Evolutionary conservation across 64 coral and sea anemone genomes (phyloP).

Genomic region (Pocillopora verrucosa): DNA sequence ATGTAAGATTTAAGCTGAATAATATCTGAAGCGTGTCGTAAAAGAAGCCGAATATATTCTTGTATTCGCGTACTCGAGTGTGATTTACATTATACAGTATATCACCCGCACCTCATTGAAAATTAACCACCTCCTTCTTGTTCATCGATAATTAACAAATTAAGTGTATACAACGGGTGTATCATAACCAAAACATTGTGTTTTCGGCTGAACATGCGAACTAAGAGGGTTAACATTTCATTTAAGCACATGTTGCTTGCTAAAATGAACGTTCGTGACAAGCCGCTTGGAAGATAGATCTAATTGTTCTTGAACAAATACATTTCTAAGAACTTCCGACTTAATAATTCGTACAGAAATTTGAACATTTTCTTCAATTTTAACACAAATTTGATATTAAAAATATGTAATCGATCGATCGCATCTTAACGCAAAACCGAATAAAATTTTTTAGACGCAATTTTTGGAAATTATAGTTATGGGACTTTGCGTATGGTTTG

Average conservation of each 20-base stretch:
- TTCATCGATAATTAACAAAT: background rate
- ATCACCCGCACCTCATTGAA: conserved; percentile 7
- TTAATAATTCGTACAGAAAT: conserved; percentile 11
- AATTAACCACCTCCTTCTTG: background rate
- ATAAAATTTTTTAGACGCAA: background rate
- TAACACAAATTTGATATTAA: background rate
- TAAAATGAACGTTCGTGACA: background rate
- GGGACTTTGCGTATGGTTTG: background rate
- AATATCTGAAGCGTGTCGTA: too few species aligned
- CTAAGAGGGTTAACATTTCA: background rate
- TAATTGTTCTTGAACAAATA: conserved; percentile 39
- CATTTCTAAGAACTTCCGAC: conserved; percentile 25
- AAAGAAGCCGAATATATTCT: background rate
- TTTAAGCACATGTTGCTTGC: background rate
- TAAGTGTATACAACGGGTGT: background rate
- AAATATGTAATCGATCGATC: conserved; percentile 4
- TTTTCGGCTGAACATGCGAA: background rate
- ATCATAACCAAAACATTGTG: conserved; percentile 1
- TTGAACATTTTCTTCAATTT: background rate
- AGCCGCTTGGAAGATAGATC: background rate
- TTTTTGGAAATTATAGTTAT: background rate
- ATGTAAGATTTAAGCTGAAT: too few species aligned
- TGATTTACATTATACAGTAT: background rate
- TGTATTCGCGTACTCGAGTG: background rate
- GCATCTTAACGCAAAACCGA: background rate